A percentile compares a stretch with the other conserved stretches of the same genome.
phyloP scores from a whole-genome alignment of 2,113 vertebrate genomes.

The Limnothrissa miodon region DNA sequence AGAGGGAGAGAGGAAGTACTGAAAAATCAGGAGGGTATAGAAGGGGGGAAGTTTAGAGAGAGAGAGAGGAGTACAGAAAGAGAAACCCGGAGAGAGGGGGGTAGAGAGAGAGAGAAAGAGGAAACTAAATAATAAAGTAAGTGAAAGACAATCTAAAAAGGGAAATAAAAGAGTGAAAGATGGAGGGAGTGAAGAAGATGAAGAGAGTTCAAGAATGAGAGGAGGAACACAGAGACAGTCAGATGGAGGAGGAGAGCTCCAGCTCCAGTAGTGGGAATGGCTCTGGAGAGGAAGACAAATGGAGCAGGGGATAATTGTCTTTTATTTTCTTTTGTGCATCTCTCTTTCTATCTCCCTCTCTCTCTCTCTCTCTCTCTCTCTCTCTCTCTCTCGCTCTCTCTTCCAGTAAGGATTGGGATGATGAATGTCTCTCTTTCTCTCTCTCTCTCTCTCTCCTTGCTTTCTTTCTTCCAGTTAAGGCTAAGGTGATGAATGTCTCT shows the following conservation, averaged over 20 bases:
- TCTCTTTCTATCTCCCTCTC: no score
- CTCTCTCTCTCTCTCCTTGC: no score
- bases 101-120: neutral
- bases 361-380: no score
- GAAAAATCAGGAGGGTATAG: no score
- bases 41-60: neutral
- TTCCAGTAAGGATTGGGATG: constrained; percentile 20
- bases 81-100: neutral
- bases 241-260: neutral
- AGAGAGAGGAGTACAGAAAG: neutral
- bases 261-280: neutral
- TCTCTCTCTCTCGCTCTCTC: no score
- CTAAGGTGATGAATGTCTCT: constrained; percentile 32
- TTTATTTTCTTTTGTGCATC: no score
- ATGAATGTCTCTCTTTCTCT: neutral
- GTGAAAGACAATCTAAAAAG: no score
- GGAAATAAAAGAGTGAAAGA: no score
- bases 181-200: no score
- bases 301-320: constrained; percentile 28
- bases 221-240: neutral
- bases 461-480: neutral
- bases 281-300: constrained; percentile 36
- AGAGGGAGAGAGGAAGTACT: no score
- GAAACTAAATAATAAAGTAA: no score
- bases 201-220: neutral